Percentiles rank a stretch among this genome's conserved stretches.
Evolutionary conservation across 2,888 invertebrate genomes (phyloP).

Genomic region (Stratiomys singularior): DNA sequence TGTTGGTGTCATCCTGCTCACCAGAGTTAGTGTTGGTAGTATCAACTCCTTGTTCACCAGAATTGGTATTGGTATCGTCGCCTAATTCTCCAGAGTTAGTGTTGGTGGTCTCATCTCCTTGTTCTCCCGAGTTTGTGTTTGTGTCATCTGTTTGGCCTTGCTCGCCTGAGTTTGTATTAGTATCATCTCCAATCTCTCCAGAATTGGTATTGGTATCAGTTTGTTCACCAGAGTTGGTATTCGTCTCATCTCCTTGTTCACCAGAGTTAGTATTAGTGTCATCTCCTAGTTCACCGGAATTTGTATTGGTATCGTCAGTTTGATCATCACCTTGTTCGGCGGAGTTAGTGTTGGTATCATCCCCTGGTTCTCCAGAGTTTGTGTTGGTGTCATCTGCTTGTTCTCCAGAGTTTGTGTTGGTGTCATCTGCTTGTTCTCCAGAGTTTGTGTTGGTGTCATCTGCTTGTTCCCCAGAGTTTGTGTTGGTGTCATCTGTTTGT

Average conservation of each 20-base stretch:
- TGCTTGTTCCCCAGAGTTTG: not conserved
- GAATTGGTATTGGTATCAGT: too few species aligned
- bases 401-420: not conserved
- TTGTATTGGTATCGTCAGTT: not conserved
- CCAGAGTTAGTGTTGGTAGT: not conserved
- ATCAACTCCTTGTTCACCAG: conserved; percentile 9
- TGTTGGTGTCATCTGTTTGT: not conserved
- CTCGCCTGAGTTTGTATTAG: not conserved
- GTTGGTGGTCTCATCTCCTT: not conserved
- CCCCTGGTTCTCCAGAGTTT: not conserved
- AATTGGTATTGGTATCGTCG: not conserved
- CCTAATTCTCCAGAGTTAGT: not conserved
- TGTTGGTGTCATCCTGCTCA: not conserved
- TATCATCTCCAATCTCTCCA: not conserved
- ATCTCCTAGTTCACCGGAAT: not conserved
- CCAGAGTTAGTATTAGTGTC: not conserved
- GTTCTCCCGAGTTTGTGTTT: not conserved
- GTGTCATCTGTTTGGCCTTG: not conserved
- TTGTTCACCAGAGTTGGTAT: not conserved
- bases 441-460: not conserved
- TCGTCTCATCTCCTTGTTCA: not conserved
- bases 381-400: too few species aligned
- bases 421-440: not conserved
- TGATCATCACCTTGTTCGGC: not conserved
- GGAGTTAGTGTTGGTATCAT: not conserved